phyloP scores from a whole-genome alignment of 2,888 invertebrate genomes.

The Hedychridium roseum region DNA sequence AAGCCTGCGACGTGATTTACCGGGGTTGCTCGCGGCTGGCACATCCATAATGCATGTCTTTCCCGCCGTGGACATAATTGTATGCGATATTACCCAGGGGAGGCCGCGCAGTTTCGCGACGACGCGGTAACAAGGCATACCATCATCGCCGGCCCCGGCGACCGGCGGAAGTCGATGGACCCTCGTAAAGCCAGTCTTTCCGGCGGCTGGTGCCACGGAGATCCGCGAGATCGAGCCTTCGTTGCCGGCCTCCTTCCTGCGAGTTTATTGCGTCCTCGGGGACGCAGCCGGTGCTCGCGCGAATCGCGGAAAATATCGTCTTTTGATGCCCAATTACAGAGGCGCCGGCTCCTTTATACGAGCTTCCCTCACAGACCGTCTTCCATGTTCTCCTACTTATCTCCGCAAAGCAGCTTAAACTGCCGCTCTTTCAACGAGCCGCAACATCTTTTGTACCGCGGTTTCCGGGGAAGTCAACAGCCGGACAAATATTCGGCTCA shows the following conservation, averaged over 20 bases:
- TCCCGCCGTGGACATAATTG: constrained; percentile 58
- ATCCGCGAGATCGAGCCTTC: constrained; percentile 34
- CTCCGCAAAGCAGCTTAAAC: too few species aligned
- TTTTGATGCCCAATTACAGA: constrained; percentile 58
- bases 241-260: not conserved
- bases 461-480: too few species aligned
- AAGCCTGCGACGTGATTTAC: constrained; percentile 60
- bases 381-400: too few species aligned
- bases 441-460: too few species aligned
- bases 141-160: constrained; percentile 43
- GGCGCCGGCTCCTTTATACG: constrained; percentile 37
- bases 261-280: too few species aligned
- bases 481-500: too few species aligned
- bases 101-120: constrained; percentile 42
- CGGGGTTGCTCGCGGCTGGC: constrained; percentile 23
- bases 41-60: constrained; percentile 59
- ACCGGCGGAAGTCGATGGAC: constrained; percentile 3
- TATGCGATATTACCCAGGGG: constrained; percentile 62
- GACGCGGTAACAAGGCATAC: constrained; percentile 60
- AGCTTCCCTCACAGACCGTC: constrained; percentile 22
- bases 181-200: constrained; percentile 30
- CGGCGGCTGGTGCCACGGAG: constrained; percentile 13
- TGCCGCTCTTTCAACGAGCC: too few species aligned
- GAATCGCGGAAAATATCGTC: constrained; percentile 43
- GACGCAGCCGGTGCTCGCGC: too few species aligned